A percentile compares a stretch with the other conserved stretches of the same genome.
Conservation (phyloP, 2,797 vertebrate species). For the Hypotaenidia okinawae region DNA sequence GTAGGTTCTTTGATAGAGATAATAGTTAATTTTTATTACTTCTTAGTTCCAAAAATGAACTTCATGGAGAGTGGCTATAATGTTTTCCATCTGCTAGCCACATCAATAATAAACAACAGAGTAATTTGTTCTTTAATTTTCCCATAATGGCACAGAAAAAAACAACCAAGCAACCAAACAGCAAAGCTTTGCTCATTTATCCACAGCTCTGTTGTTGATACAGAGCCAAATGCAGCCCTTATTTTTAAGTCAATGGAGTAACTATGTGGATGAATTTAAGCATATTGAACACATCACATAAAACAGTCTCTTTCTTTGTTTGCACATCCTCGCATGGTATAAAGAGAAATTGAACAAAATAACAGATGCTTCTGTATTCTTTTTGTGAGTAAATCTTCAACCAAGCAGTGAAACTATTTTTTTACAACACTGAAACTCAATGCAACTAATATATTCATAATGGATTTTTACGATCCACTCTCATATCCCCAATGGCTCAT, state of each 20-base stretch:
- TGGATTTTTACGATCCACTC: conserved; percentile 3
- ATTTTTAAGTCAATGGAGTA: background rate
- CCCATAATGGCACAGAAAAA: background rate
- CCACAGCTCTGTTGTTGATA: background rate
- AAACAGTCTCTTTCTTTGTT: background rate
- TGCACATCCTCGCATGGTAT: background rate
- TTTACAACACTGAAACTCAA: background rate
- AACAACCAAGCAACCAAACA: accelerated
- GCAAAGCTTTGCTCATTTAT: background rate
- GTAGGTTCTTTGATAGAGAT: background rate
- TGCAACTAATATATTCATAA: conserved; percentile 20
- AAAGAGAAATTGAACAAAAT: background rate
- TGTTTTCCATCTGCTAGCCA: background rate
- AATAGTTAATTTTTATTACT: background rate
- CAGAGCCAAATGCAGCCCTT: background rate
- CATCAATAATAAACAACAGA: background rate
- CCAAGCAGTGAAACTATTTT: background rate
- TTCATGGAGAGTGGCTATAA: background rate
- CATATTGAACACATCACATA: background rate
- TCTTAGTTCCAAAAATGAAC: background rate
- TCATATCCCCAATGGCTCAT: background rate
- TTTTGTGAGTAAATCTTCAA: background rate
- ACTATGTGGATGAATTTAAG: background rate
- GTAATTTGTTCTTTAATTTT: background rate
- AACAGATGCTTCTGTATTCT: background rate